Percentiles rank a stretch among this genome's conserved stretches.
Evolutionary conservation across 2,797 vertebrate genomes (phyloP).

Genomic region (Manis crassicaudata): DNA sequence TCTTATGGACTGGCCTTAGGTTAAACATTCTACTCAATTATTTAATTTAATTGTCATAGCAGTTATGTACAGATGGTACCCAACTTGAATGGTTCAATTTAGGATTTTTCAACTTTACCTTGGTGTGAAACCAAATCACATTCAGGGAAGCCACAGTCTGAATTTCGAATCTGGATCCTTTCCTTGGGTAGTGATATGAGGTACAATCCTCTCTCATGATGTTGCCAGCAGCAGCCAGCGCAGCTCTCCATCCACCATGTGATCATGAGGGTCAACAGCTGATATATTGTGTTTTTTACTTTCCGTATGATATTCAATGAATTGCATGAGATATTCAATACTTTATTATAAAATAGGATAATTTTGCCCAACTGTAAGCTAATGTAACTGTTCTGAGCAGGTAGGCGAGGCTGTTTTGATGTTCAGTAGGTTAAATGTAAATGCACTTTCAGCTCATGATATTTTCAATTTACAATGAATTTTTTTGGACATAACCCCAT

Average conservation of each 20-base stretch:
- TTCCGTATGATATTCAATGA: not conserved
- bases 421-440: not conserved
- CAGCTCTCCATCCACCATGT: not conserved
- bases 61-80: not conserved
- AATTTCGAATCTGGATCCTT: not conserved
- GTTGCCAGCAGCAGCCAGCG: not conserved
- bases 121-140: not conserved
- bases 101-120: not conserved
- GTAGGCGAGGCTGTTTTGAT: not conserved
- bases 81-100: not conserved
- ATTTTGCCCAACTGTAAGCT: not conserved
- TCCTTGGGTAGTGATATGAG: not conserved
- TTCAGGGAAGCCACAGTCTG: not conserved
- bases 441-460: not conserved
- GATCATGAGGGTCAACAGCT: not conserved
- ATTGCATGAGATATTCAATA: not conserved
- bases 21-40: conserved; percentile 30
- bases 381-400: not conserved
- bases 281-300: not conserved
- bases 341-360: not conserved
- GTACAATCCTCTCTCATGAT: not conserved
- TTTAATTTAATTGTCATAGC: conserved; percentile 38
- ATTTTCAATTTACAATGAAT: not conserved
- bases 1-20: not conserved
- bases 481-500: not conserved